Evolutionary conservation across 2,797 vertebrate species (phyloP), one percentile per base, ranked within the genome.

Genomic region (Poeciliopsis gracilis): DNA sequence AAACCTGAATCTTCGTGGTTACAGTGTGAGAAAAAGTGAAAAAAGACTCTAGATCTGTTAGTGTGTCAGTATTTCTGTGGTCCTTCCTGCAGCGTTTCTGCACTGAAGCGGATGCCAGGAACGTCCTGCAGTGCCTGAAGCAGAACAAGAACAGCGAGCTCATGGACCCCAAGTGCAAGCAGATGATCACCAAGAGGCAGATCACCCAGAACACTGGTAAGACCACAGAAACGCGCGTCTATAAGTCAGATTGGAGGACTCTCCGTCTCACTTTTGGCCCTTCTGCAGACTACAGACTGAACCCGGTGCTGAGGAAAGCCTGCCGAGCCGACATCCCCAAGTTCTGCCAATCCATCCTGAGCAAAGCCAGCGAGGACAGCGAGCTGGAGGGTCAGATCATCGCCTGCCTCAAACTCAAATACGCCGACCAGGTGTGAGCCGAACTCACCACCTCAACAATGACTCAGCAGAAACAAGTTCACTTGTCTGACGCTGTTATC

Each of bases 151-250:
- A 99, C 95, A 98, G 96, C 1, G 98, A 99, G 91, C 92, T 98
- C 87, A 99, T 99, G 98, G 98, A 99, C 90, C 98, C 98, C 16
- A 99, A 99, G 81, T 99, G 98, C 88, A 99, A 99, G 90, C 98
- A 99, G 83, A 99, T 98, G 97, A 99, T 99, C 87, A 99, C 98
- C 83, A 99, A 99, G 92, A 96, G 98, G 70, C 98, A 99, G 89
- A 99, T 99, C 87, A 99, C 98, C 0, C 98, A 99, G 93, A 98
- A 97, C 93, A 98, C 98, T 90, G 98, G 98, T 99, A 72, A 41
- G 69, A 53, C 66, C 43, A 16, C 12, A 23, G 4, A 45, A 36
- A 69, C 25, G 12, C 47, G 7, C 28, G 20, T 36, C 46, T 12
- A 72, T 13, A 43, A 15, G 47, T 15, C 25, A 7, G 55, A 2